Conservation (phyloP, 2,113 vertebrate species). For the Lynx canadensis region DNA sequence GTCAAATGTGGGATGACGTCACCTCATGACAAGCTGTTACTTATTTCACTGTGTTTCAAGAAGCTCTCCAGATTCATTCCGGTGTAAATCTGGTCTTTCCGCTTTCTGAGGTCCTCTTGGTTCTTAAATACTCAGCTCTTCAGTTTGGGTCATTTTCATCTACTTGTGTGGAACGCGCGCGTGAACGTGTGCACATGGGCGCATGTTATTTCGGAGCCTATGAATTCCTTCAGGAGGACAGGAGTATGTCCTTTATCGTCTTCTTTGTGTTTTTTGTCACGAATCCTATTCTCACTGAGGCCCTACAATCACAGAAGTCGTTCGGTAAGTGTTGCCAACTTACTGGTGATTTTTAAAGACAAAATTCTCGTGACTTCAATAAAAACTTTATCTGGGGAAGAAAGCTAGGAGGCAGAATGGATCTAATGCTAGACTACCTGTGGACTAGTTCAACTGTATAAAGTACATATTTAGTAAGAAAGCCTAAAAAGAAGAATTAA, state of each 20-base stretch:
- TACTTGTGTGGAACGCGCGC: not conserved
- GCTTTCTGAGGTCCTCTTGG: not conserved
- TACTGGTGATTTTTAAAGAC: not conserved
- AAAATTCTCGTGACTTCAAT: not conserved
- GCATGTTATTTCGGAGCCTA: not conserved
- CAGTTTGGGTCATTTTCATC: not conserved
- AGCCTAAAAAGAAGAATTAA: not conserved
- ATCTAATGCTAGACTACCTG: not conserved
- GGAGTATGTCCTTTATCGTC: not conserved
- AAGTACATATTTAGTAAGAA: not conserved
- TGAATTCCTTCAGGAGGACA: not conserved
- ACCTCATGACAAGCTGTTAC: not conserved
- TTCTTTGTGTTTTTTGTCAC: not conserved
- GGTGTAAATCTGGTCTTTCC: not conserved
- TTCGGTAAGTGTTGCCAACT: conserved; percentile 1
- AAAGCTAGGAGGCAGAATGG: not conserved
- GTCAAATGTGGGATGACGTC: not conserved
- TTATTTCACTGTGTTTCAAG: not conserved
- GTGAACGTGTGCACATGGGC: fast-evolving
- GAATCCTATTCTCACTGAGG: not conserved
- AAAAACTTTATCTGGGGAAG: not conserved
- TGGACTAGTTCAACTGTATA: not conserved
- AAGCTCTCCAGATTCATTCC: not conserved
- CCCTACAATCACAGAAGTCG: not conserved
- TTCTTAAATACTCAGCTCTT: not conserved